Base-by-base conservation (phyloP, 92 coral and sea anemone species). In the Umimayanthus chanpuru region DNA sequence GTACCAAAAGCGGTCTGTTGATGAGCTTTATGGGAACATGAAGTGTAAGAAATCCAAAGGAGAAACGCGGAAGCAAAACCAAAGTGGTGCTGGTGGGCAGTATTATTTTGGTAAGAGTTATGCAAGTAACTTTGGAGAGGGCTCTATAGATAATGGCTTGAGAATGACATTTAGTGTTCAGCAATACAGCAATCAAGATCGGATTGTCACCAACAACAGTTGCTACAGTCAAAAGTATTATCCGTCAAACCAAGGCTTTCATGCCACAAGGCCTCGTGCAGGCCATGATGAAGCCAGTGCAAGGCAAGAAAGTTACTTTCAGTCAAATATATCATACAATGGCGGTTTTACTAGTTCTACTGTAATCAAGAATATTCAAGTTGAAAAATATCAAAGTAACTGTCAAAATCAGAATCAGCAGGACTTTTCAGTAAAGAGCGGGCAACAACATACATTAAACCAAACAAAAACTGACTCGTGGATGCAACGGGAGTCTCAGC, bases 1-100 rank as follows among this genome's bases (percentile, higher is more conserved):
- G 26, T 44, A 47, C 49, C 47, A 43, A 68, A 43, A 47, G 32
- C 39, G 18, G 55, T 70, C 87, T 14, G 67, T 83, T 1, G 77
- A 83, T 6, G 77, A 83, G 65, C 64, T 83, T 28, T 83, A 68
- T 70, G 87, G 77, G 9, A 70, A 70, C 12, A 40, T 83, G 87
- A 83, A 83, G n/a, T 68, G 67, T 23, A 83, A 83, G 36, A 83
- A 83, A 25, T 43, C 87, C 44, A 83, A 83, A 47, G 32, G 43
- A 29, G 86, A 66, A 14, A 38, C 20, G 44, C 68, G 78, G 3
- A 71, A 83, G 41, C 79, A 83, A 12, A 72, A 28, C 18, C 78
- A 70, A 20, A 71, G 39, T 67, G 64, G 73, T 4, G 30, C 25
- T 67, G 64, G 73, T 4, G 30, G 58, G 44, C 65, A 68, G n/a